These are phyloP conservation scores for Ginglymostoma cirratum DNA, from an alignment of 2,113 vertebrate genomes.

Conservation along the genomic window DNA sequence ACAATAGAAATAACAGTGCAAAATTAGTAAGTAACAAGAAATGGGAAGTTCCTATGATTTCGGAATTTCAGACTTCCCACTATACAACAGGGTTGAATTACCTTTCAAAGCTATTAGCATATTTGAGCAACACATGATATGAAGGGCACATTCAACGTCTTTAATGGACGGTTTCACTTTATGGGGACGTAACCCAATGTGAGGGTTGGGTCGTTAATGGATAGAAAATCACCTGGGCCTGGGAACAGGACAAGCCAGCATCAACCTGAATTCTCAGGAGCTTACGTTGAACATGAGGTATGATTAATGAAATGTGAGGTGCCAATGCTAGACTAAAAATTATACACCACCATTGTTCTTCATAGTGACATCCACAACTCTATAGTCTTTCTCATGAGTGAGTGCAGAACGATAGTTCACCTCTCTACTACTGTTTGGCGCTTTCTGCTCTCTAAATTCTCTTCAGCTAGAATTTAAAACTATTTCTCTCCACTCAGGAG, in stretches of 20 bases:
- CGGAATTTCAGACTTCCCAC: no score
- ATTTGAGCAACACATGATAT: background rate
- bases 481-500: background rate
- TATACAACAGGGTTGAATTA: background rate
- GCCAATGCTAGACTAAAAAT: background rate
- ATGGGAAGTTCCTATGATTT: background rate
- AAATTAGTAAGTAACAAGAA: background rate
- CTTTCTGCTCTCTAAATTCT: background rate
- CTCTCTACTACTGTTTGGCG: background rate
- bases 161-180: background rate
- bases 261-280: background rate
- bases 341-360: background rate
- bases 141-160: background rate
- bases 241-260: background rate
- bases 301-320: background rate
- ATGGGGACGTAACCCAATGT: no score
- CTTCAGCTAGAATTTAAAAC: background rate
- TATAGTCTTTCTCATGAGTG: background rate
- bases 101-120: background rate
- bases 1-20: background rate
- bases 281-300: background rate
- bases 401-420: background rate
- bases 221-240: background rate
- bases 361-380: background rate
- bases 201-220: background rate